These are phyloP conservation scores for Hedychridium roseum DNA, from an alignment of 2,888 invertebrate species.

Conservation along the genomic window DNA sequence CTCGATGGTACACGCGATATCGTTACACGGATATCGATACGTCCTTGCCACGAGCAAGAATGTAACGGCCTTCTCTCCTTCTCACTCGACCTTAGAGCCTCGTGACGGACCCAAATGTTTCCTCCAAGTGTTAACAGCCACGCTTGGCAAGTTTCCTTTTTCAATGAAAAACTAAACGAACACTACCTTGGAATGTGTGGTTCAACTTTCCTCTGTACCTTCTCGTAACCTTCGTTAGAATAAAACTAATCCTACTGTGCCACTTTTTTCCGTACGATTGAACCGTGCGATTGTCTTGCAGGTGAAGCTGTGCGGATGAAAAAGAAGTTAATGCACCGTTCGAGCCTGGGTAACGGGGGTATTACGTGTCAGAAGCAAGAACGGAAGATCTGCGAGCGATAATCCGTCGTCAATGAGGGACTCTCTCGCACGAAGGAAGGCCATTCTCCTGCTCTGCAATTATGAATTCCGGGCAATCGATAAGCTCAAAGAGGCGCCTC, in stretches of 20 bases:
- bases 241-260: too few relatives aligned
- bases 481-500: conserved; percentile 57
- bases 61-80: neutral
- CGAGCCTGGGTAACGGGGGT: neutral
- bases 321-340: neutral
- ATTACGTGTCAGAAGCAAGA: conserved; percentile 16
- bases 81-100: too few relatives aligned
- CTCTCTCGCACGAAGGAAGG: conserved; percentile 22
- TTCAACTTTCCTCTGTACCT: too few relatives aligned
- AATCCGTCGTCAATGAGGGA: conserved; percentile 34
- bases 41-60: conserved; percentile 33
- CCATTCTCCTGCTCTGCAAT: conserved; percentile 50
- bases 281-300: neutral
- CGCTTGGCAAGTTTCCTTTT: too few relatives aligned
- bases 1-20: conserved; percentile 61
- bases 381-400: conserved; percentile 35
- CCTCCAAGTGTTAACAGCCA: too few relatives aligned
- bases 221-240: too few relatives aligned
- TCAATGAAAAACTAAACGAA: too few relatives aligned
- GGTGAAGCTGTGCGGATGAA: neutral
- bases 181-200: too few relatives aligned
- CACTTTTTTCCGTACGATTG: too few relatives aligned
- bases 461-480: conserved; percentile 62
- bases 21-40: conserved; percentile 62
- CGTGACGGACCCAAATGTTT: too few relatives aligned